Base-by-base conservation (phyloP, 2,113 vertebrate genomes). In the Symphodus melops region DNA sequence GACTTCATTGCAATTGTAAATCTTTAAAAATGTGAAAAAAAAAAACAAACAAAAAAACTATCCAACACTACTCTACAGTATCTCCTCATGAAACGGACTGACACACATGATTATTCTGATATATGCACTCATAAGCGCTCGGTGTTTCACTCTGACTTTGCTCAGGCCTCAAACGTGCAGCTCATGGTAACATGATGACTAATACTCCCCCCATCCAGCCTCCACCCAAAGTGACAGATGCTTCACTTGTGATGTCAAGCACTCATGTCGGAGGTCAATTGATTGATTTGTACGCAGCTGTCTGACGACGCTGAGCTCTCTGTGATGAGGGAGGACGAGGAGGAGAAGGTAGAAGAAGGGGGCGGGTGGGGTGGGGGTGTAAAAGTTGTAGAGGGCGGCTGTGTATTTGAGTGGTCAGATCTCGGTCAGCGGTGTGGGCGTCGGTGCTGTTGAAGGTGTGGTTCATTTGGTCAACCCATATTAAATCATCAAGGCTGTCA, bases 401-500 rank as follows among this genome's bases (percentile, higher is more conserved):
- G 61, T 57, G 52, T 62, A 75, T 20, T 71, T 62, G 75, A 81
- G 72, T 59, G 87, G 84, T 86, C 72, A 58, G 79, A 79, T 72
- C 62, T 75, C 54, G 41, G 81, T 88, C 67, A 82, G 67, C 85
- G 71, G 83, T 88, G 83, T 70, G 83, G 87, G 61, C 20, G 62
- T 55, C 36, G 14, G 75, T 16, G 12, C 68, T 76, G 75, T 58
- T 72, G 80, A 86, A 91, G 89, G 92, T 92, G 89, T 92, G 92
- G 90, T 93, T 88, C 85, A 69, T 84, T 77, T 86, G 89, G 92
- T 92, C 86, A 91, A 91, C 90, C 88, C 86, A 83, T 90, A 91
- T 92, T 92, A 92, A 90, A 91, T 92, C 84, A 88, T 87, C 74
- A 81, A 75, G 80, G 77, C 83, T 88, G 78, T 91, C 80, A 84